Evolutionary conservation across 2,888 invertebrate genomes (phyloP).

Genomic region (Drosophila aldrichi): DNA sequence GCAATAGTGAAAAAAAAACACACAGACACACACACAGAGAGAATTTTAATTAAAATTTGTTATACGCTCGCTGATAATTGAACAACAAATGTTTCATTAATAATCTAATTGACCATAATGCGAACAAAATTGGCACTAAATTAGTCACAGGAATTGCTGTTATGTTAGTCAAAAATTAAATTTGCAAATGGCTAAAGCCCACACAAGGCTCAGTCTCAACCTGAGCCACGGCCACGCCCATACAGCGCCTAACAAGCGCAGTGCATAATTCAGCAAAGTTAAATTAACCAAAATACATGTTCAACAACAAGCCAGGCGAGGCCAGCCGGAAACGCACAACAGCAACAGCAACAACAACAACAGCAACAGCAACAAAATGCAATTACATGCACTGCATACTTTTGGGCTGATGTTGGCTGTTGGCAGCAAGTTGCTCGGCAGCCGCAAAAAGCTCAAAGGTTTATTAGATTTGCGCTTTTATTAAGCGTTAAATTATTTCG

Average conservation of each 20-base stretch:
- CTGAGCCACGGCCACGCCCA: constrained; percentile 13
- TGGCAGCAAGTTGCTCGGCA: constrained; percentile 56
- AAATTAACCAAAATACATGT: constrained; percentile 81
- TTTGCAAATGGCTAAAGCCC: constrained; percentile 54
- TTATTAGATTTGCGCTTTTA: constrained; percentile 79
- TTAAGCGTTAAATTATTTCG: constrained; percentile 80
- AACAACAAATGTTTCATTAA: constrained; percentile 76
- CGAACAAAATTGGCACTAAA: constrained; percentile 75
- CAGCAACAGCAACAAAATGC: constrained; percentile 60
- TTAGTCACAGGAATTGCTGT: constrained; percentile 69
- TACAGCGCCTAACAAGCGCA: constrained; percentile 30
- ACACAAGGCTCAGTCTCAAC: constrained; percentile 10
- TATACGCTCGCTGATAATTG: constrained; percentile 59
- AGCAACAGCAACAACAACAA: constrained; percentile 23
- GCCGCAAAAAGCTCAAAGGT: constrained; percentile 80
- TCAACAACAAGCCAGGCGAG: constrained; percentile 61
- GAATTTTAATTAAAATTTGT: constrained; percentile 72
- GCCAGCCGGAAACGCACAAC: constrained; percentile 56
- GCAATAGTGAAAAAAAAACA: not conserved
- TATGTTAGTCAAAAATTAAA: constrained; percentile 59
- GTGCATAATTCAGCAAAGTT: constrained; percentile 80
- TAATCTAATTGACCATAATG: constrained; percentile 79
- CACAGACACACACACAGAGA: not conserved
- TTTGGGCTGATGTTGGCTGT: constrained; percentile 46
- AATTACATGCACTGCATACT: constrained; percentile 75